Evolutionary conservation across 2,888 invertebrate genomes (phyloP).

Genomic region (Monopis laevigella): DNA sequence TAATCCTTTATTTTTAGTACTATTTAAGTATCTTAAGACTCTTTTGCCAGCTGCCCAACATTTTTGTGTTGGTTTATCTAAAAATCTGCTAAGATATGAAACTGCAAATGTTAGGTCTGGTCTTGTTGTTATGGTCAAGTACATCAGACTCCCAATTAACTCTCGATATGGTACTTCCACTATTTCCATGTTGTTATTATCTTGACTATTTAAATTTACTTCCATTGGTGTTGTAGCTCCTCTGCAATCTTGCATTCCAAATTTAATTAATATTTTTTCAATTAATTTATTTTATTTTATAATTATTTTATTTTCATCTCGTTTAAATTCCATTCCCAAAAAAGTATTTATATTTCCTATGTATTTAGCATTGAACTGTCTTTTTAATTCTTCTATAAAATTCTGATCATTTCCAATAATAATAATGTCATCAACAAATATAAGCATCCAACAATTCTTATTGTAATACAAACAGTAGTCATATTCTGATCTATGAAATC

Average conservation of each 20-base stretch:
- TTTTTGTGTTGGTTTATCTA: conserved; percentile 11
- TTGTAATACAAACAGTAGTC: neutral
- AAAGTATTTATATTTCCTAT: conserved; percentile 10
- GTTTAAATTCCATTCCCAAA: no score
- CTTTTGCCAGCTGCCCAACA: conserved; percentile 10
- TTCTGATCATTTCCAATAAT: neutral
- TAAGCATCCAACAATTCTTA: conserved; percentile 3
- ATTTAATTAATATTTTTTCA: conserved; percentile 13
- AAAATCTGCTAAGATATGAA: conserved; percentile 11
- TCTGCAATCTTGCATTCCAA: conserved; percentile 13
- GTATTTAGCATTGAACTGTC: neutral
- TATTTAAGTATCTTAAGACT: conserved; percentile 1
- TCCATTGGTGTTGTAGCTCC: neutral
- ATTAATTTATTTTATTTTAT: conserved; percentile 2
- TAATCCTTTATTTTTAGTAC: conserved; percentile 12
- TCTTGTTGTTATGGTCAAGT: conserved; percentile 4
- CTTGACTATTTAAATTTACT: neutral
- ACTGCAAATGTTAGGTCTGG: conserved; percentile 14
- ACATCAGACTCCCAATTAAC: neutral
- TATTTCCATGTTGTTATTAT: neutral
- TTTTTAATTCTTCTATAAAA: neutral
- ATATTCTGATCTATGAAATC: neutral
- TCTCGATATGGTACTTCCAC: neutral
- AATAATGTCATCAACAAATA: conserved; percentile 13
- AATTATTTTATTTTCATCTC: conserved; percentile 7